A percentile compares a stretch with the other conserved stretches of the same genome.
Evolutionary conservation across 2,888 invertebrate genomes (phyloP).

Genomic region (Ephialtes manifestator): DNA sequence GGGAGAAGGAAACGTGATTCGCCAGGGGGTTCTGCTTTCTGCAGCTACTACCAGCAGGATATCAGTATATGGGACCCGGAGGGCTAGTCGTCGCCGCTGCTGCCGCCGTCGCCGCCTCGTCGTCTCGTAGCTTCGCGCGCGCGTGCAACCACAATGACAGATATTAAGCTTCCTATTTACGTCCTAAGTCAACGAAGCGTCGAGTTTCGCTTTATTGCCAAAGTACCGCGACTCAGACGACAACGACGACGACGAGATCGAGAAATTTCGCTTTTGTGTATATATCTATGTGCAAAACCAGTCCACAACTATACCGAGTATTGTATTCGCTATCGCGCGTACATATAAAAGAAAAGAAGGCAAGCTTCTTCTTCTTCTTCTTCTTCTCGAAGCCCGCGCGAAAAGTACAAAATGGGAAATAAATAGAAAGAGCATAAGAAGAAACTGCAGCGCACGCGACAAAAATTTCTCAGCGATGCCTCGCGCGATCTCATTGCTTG

Average conservation of each 20-base stretch:
- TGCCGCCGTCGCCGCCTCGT: slow-evolving; percentile 40
- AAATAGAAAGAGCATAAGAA: not conserved
- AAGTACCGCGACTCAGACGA: slow-evolving; percentile 37
- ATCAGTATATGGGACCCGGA: slow-evolving; percentile 61
- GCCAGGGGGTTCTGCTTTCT: slow-evolving; percentile 43
- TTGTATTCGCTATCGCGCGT: not conserved
- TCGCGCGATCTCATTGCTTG: slow-evolving; percentile 40
- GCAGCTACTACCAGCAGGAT: slow-evolving; percentile 44
- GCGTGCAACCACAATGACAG: slow-evolving; percentile 80
- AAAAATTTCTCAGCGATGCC: slow-evolving; percentile 58
- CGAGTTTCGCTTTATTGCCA: slow-evolving; percentile 82
- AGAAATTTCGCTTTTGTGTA: slow-evolving; percentile 27
- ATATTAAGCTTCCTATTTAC: slow-evolving; percentile 83
- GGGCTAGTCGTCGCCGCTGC: slow-evolving; percentile 60
- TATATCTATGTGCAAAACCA: too few relatives aligned
- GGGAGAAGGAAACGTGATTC: slow-evolving; percentile 34
- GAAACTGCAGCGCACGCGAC: slow-evolving; percentile 47
- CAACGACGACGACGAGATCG: slow-evolving; percentile 16
- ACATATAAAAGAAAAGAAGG: not conserved
- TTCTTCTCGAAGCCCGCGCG: not conserved
- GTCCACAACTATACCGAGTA: not conserved
- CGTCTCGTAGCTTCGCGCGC: slow-evolving; percentile 32
- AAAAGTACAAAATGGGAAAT: slow-evolving; percentile 31
- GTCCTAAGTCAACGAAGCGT: slow-evolving; percentile 82
- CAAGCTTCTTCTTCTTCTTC: not conserved